phyloP scores from a whole-genome alignment of 2,797 vertebrate genomes.

The Silurus lanzhouensis region DNA sequence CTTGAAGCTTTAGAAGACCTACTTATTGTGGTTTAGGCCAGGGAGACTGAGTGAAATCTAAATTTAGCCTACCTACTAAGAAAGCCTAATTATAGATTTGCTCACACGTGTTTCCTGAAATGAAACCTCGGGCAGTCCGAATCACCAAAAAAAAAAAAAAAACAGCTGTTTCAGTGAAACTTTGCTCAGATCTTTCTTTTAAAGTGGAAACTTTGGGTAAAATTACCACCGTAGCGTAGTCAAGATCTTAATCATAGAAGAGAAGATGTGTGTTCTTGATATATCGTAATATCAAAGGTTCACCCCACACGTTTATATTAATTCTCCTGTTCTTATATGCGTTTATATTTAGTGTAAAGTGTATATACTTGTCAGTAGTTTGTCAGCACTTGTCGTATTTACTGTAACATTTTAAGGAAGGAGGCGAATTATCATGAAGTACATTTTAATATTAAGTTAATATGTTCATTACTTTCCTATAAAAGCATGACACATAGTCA shows the following conservation, averaged over 20 bases:
- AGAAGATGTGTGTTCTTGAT: not conserved
- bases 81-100: slow-evolving; percentile 8
- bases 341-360: no score
- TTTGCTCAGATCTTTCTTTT: not conserved
- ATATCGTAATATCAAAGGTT: not conserved
- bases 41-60: not conserved
- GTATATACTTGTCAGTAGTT: no score
- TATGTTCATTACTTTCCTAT: not conserved
- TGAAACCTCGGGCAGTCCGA: not conserved
- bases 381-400: no score
- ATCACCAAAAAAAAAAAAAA: not conserved
- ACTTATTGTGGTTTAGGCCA: not conserved
- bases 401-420: not conserved
- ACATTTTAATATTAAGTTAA: no score
- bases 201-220: slow-evolving; percentile 1
- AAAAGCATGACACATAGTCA: not conserved
- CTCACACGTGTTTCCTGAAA: slow-evolving; percentile 16
- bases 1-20: not conserved
- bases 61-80: slow-evolving; percentile 6
- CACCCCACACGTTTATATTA: not conserved
- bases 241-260: not conserved
- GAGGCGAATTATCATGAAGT: no score
- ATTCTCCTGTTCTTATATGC: not conserved
- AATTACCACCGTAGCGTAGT: not conserved
- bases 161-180: slow-evolving; percentile 17